Evolutionary conservation across 1,140 invertebrate genomes (phyloP).

Genomic region (Zaprionus vittiger): DNA sequence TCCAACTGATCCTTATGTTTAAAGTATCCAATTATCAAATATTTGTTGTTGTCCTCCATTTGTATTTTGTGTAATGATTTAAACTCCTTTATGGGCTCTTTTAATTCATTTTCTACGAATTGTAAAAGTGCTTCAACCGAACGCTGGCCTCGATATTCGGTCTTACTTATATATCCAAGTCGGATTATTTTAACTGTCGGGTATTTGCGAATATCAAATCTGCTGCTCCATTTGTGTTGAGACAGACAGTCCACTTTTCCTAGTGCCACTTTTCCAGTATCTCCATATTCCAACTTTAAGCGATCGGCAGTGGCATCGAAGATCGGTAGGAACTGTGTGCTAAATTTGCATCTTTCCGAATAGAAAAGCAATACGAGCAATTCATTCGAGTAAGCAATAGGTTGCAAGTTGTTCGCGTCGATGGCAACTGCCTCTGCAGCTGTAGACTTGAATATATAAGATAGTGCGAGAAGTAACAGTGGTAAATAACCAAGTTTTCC

Average conservation of each 20-base stretch:
- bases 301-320: slow-evolving; percentile 94
- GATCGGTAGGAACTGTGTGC: slow-evolving; percentile 37
- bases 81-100: slow-evolving; percentile 94
- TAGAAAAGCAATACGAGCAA: slow-evolving; percentile 60
- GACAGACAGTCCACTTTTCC: slow-evolving; percentile 98
- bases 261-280: slow-evolving; percentile 93
- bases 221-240: slow-evolving; percentile 90
- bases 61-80: slow-evolving; percentile 89
- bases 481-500: neutral
- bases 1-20: slow-evolving; percentile 90
- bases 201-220: slow-evolving; percentile 98
- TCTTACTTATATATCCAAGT: slow-evolving; percentile 95
- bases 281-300: slow-evolving; percentile 88
- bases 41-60: slow-evolving; percentile 92
- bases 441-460: neutral
- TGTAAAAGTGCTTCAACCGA: slow-evolving; percentile 91
- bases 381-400: slow-evolving; percentile 25
- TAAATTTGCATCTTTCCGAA: slow-evolving; percentile 40
- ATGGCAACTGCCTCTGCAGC: slow-evolving; percentile 1
- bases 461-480: neutral
- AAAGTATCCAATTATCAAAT: slow-evolving; percentile 97
- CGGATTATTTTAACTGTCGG: slow-evolving; percentile 98
- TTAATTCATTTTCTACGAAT: slow-evolving; percentile 95
- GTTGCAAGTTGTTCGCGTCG: neutral
- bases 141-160: slow-evolving; percentile 94